Evolutionary conservation across 2,113 vertebrate genomes (phyloP).

Genomic region (Poeciliopsis retropinna): DNA sequence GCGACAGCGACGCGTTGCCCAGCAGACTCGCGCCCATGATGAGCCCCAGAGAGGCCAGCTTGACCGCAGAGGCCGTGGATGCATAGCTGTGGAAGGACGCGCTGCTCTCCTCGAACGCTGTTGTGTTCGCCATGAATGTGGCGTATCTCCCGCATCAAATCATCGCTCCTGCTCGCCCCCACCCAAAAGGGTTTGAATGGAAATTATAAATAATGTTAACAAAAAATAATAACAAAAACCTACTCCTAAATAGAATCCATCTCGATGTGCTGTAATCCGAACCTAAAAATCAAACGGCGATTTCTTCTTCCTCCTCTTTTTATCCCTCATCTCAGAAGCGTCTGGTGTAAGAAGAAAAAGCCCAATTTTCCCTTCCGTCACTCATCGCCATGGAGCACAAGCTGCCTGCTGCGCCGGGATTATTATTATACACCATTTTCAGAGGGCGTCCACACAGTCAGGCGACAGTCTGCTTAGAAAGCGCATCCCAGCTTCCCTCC

Average conservation of each 20-base stretch:
- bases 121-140: constrained; percentile 89
- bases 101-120: constrained; percentile 84
- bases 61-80: constrained; percentile 84
- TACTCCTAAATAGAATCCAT: constrained; percentile 35
- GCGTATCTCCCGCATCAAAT: constrained; percentile 69
- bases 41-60: constrained; percentile 90
- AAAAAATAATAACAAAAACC: background rate
- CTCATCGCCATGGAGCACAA: background rate
- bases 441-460: background rate
- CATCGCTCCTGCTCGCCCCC: constrained; percentile 27
- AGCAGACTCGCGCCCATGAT: constrained; percentile 90
- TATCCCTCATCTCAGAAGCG: constrained; percentile 66
- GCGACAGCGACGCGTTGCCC: constrained; percentile 89
- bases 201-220: constrained; percentile 3
- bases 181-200: background rate
- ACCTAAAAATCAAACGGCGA: background rate
- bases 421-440: constrained; percentile 5
- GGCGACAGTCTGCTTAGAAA: constrained; percentile 19
- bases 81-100: constrained; percentile 84
- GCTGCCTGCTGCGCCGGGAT: constrained; percentile 30
- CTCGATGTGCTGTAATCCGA: constrained; percentile 25
- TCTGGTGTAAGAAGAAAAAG: constrained; percentile 3
- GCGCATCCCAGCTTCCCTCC: constrained; percentile 41
- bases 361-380: background rate
- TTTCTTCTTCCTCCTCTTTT: constrained; percentile 59